Evolutionary conservation across 1,140 invertebrate species (phyloP).

Genomic region (Anthonomus grandis): DNA sequence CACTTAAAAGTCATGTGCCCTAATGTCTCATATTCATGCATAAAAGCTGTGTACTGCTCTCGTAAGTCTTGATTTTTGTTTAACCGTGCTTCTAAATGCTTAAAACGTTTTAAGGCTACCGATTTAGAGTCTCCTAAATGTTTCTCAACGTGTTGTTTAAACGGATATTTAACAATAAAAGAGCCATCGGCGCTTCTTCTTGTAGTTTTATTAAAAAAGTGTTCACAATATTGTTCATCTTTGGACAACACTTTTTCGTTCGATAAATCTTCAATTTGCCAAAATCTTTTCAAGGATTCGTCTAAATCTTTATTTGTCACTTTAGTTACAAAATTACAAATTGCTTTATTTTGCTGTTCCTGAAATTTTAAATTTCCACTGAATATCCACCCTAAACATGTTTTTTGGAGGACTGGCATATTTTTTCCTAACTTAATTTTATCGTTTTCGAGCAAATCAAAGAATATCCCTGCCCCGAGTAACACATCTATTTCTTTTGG

Average conservation of each 20-base stretch:
- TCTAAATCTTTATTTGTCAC: slow-evolving; percentile 11
- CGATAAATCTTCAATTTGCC: slow-evolving; percentile 12
- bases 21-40: slow-evolving; percentile 12
- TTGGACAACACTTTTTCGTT: slow-evolving; percentile 6
- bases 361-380: background rate
- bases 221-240: slow-evolving; percentile 11
- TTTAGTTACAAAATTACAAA: slow-evolving; percentile 5
- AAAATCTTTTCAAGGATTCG: slow-evolving; percentile 17
- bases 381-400: slow-evolving; percentile 39
- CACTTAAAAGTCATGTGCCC: slow-evolving; percentile 12
- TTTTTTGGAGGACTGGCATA: slow-evolving; percentile 35
- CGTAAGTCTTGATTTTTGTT: slow-evolving; percentile 1
- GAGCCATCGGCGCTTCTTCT: background rate
- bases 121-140: slow-evolving; percentile 16
- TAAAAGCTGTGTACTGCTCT: slow-evolving; percentile 11
- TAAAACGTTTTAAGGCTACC: slow-evolving; percentile 11
- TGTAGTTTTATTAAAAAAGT: slow-evolving; percentile 10
- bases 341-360: background rate
- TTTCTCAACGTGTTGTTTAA: slow-evolving; percentile 3
- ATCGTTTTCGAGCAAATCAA: slow-evolving; percentile 34
- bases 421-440: slow-evolving; percentile 31
- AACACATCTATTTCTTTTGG: slow-evolving; percentile 36
- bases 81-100: slow-evolving; percentile 11
- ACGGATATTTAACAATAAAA: slow-evolving; percentile 12
- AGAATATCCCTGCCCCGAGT: slow-evolving; percentile 39